Evolutionary conservation across 2,797 vertebrate genomes (phyloP).

Genomic region (Sternotherus odoratus): DNA sequence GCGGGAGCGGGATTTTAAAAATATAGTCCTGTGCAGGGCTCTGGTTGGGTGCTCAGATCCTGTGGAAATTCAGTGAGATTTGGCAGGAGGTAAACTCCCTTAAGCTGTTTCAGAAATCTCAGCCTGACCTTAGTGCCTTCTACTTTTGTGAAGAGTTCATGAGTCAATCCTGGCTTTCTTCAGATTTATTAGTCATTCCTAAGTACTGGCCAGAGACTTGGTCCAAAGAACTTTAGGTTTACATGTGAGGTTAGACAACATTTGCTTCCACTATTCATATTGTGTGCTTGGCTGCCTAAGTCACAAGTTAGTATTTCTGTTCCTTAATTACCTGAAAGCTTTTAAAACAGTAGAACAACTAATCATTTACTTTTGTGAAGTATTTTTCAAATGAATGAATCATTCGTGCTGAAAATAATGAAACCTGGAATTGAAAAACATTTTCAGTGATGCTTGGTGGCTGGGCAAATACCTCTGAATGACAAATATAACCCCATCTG

Average conservation of each 20-base stretch:
- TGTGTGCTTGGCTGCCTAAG: fast-evolving
- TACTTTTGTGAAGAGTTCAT: not conserved
- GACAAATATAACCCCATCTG: fast-evolving
- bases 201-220: not conserved
- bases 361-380: not conserved
- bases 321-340: not conserved
- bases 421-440: not conserved
- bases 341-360: not conserved
- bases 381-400: not conserved
- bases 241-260: not conserved
- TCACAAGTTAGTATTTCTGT: not conserved
- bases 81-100: not conserved
- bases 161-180: not conserved
- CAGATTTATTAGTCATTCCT: not conserved
- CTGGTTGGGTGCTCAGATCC: no score
- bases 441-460: not conserved
- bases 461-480: fast-evolving
- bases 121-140: not conserved
- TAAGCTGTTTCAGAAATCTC: not conserved
- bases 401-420: not conserved
- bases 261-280: not conserved
- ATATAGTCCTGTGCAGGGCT: not conserved
- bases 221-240: fast-evolving
- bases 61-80: not conserved
- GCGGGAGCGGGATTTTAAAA: not conserved